Conservation (phyloP, 1,140 invertebrate genomes). For the Centruroides vittatus region DNA sequence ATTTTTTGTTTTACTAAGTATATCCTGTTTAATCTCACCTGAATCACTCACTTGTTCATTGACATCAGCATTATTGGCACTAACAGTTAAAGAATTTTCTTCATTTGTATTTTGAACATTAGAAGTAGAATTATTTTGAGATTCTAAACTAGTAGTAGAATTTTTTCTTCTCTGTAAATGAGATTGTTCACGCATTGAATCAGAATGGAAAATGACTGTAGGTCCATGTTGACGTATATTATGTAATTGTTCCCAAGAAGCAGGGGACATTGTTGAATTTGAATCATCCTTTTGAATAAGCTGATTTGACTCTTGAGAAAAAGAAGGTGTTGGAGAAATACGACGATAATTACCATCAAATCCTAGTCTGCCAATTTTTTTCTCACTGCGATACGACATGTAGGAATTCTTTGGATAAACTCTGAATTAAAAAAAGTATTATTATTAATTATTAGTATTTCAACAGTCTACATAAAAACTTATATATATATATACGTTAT, state of each 20-base stretch:
- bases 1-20: no score
- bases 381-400: conserved; percentile 45
- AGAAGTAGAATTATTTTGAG: no score
- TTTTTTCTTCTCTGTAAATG: no score
- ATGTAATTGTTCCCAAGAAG: conserved; percentile 26
- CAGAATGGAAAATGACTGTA: conserved; percentile 27
- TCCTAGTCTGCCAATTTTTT: conserved; percentile 36
- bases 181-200: background rate
- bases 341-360: conserved; percentile 58
- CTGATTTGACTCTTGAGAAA: background rate
- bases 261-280: conserved; percentile 1
- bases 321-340: conserved; percentile 45
- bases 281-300: no score
- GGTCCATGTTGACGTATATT: conserved; percentile 25
- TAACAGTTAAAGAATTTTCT: no score
- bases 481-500: background rate
- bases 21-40: no score
- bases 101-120: no score
- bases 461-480: no score
- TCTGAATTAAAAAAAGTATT: conserved; percentile 35
- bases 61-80: no score
- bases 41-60: no score
- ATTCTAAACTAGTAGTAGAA: no score
- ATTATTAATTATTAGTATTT: no score
- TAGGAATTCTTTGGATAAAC: conserved; percentile 65